Conservation (phyloP, 2,888 invertebrate genomes). For the Trissoscelio sp. region DNA sequence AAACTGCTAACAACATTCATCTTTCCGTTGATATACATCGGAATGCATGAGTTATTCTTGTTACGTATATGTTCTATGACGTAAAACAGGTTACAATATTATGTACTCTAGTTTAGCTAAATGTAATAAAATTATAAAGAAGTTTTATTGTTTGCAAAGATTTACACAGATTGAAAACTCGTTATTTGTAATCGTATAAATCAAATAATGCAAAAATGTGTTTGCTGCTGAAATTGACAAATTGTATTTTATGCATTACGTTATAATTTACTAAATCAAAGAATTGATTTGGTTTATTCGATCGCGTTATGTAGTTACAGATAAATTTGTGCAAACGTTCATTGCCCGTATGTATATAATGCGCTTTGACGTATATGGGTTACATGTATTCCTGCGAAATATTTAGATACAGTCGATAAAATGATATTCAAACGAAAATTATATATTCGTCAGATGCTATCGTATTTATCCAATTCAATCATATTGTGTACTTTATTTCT, state of each 20-base stretch:
- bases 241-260: not conserved
- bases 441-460: not conserved
- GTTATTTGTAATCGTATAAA: no score
- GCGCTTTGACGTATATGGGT: not conserved
- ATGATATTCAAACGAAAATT: not conserved
- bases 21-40: not conserved
- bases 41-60: slow-evolving; percentile 6
- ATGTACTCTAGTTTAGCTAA: not conserved
- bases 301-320: not conserved
- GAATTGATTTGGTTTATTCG: not conserved
- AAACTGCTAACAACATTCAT: slow-evolving; percentile 3
- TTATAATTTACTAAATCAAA: not conserved
- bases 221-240: not conserved
- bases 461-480: not conserved
- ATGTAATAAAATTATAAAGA: not conserved
- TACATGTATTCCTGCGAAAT: not conserved
- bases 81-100: not conserved
- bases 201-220: not conserved
- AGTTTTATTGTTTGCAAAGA: not conserved
- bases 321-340: not conserved
- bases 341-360: slow-evolving; percentile 1
- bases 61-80: not conserved
- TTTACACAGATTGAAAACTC: no score
- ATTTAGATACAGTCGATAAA: not conserved
- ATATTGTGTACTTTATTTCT: no score